A percentile compares a stretch with the other conserved stretches of the same genome.
These are phyloP conservation scores for Spizaetus ornatus DNA, from an alignment of 2,113 vertebrate genomes.

Conservation along the genomic window DNA sequence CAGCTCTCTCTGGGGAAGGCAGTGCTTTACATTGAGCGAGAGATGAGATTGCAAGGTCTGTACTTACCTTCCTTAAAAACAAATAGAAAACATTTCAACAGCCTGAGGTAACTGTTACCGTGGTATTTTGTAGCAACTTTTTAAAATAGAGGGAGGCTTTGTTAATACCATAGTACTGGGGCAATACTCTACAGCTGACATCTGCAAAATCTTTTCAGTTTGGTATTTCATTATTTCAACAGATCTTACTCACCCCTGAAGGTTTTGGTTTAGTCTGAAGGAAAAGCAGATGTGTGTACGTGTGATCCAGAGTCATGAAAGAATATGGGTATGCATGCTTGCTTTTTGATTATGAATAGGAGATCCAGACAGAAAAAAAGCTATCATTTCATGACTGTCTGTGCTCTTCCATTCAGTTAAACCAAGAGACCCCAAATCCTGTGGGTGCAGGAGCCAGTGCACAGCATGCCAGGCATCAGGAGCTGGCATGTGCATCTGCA, in stretches of 20 bases:
- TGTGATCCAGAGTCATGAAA: background rate
- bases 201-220: background rate
- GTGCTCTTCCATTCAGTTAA: background rate
- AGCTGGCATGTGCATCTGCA: background rate
- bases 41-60: slow-evolving; percentile 11
- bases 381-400: background rate
- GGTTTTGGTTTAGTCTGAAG: background rate
- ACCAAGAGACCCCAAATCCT: background rate
- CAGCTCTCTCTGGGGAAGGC: background rate
- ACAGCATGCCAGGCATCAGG: fast-evolving
- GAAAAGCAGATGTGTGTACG: background rate
- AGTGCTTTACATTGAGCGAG: background rate
- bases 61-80: background rate
- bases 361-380: background rate
- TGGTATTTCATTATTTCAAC: background rate
- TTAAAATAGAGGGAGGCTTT: background rate
- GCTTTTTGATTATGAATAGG: background rate
- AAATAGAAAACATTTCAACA: background rate
- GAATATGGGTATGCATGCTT: background rate
- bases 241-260: background rate
- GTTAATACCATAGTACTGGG: background rate
- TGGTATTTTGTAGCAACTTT: background rate
- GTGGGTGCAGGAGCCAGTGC: background rate
- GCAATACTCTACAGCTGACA: background rate
- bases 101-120: background rate